Base-by-base conservation (phyloP, 2,797 vertebrate species). In the Arremon brunneinucha region DNA sequence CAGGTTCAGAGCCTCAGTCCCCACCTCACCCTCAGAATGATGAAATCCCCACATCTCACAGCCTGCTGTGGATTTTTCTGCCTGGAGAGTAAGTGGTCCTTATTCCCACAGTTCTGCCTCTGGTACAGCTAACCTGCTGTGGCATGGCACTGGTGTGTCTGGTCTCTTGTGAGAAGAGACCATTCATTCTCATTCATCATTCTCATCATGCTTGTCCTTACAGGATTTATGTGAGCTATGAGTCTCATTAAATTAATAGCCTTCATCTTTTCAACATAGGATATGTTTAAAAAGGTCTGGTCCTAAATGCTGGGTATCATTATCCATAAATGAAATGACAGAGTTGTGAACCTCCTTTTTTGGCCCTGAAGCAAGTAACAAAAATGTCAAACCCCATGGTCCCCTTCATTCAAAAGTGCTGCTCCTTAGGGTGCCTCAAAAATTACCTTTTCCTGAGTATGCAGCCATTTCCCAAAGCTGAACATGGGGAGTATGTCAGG, bases 241-340 rank as follows among this genome's bases (percentile, higher is more conserved):
- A 95, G 32, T 80, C 78, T 89, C 55, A 57, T 93, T 91, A 92
- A 94, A 79, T 83, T 93, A 95, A 94, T 76, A 91, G 26, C 49
- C 52, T 91, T 91, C 82, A 60, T 89, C 63, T 86, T 79, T 94
- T 86, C 67, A 86, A 63, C 46, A 39, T 50, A 75, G 39, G 55
- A 60, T 70, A 46, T 8, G 6, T 93, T 94, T 76, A 35, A 91
- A 89, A 94, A 63, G 62, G 77, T 69, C 83, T 92, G 77, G 34
- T 46, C 39, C 44, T 83, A 83, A 88, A 46, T 62, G 64, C 56
- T 91, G 52, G 67, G 72, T 91, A 47, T 89, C 50, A 52, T 93
- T 90, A 88, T 27, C 89, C 49, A 46, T 79, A 75, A 82, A 90
- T 6, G 3, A 94, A 94, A 97, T 91, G 67, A 67, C 35, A 76